Conservation (phyloP, 2,113 vertebrate genomes). For the Ciconia boyciana region DNA sequence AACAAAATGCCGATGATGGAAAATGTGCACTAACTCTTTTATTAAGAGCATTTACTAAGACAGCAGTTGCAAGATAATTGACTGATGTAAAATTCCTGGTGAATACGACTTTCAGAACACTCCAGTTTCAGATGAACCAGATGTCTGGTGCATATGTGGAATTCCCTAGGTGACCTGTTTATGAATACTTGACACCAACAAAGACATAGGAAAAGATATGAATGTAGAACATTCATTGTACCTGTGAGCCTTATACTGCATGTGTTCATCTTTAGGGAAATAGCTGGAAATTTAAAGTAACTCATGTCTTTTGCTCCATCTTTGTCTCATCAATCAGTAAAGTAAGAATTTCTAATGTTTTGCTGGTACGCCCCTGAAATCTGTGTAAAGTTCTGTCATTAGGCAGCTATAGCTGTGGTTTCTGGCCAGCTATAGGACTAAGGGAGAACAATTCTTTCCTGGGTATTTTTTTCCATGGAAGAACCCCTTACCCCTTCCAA, state of each 20-base stretch:
- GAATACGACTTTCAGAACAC: not conserved
- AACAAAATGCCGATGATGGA: not conserved
- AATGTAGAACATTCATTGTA: not conserved
- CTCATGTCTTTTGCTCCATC: not conserved
- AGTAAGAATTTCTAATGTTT: not conserved
- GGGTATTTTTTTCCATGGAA: not conserved
- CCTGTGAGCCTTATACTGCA: not conserved
- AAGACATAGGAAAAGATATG: not conserved
- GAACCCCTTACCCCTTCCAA: not conserved
- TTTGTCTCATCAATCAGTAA: not conserved
- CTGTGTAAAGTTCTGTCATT: not conserved
- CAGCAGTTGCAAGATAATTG: slow-evolving; percentile 1
- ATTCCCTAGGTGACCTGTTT: not conserved
- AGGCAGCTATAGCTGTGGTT: not conserved
- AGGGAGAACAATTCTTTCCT: not conserved
- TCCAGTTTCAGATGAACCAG: slow-evolving; percentile 6
- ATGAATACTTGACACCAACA: not conserved
- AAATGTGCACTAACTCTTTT: not conserved
- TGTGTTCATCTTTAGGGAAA: not conserved
- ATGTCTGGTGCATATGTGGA: not conserved
- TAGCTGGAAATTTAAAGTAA: not conserved
- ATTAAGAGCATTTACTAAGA: not conserved
- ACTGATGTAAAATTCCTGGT: not conserved
- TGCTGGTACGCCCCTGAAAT: not conserved
- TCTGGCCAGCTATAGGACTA: not conserved